Evolutionary conservation across 1,140 invertebrate species (phyloP).

Genomic region (Solen grandis): DNA sequence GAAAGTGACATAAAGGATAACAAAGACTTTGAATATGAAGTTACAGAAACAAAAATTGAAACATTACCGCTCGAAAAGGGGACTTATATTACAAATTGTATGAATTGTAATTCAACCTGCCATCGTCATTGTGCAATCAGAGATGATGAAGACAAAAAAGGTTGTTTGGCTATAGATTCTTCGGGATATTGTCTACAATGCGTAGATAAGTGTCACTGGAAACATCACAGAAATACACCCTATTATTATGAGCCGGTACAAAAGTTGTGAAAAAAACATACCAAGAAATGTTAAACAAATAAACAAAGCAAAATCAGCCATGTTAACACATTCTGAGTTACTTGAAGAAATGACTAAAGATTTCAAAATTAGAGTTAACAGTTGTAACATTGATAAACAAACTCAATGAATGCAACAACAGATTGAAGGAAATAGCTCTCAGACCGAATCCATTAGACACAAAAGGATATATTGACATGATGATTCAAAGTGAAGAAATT

Average conservation of each 20-base stretch:
- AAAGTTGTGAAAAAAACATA: slow-evolving; percentile 26
- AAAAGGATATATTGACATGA: no score
- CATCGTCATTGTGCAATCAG: slow-evolving; percentile 34
- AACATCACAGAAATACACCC: slow-evolving; percentile 34
- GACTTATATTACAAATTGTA: slow-evolving; percentile 54
- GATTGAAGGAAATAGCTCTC: no score
- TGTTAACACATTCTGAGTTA: no score
- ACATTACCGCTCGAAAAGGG: slow-evolving; percentile 14
- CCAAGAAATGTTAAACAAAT: slow-evolving; percentile 5
- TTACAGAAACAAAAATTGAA: not conserved
- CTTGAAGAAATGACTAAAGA: no score
- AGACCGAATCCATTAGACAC: no score
- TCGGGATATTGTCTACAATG: slow-evolving; percentile 32
- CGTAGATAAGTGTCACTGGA: slow-evolving; percentile 22
- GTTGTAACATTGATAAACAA: no score
- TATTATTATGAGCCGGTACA: slow-evolving; percentile 6
- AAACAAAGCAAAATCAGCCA: no score
- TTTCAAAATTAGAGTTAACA: no score
- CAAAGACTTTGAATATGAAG: slow-evolving; percentile 38
- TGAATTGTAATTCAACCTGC: slow-evolving; percentile 53
- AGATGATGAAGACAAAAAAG: slow-evolving; percentile 14
- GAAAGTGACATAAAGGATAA: slow-evolving; percentile 49
- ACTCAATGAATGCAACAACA: no score
- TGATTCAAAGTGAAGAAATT: no score
- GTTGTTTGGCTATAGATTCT: not conserved